Evolutionary conservation across 1,140 invertebrate genomes (phyloP), one percentile per base, ranked within the genome.

Genomic region (Bombus difficillimus): DNA sequence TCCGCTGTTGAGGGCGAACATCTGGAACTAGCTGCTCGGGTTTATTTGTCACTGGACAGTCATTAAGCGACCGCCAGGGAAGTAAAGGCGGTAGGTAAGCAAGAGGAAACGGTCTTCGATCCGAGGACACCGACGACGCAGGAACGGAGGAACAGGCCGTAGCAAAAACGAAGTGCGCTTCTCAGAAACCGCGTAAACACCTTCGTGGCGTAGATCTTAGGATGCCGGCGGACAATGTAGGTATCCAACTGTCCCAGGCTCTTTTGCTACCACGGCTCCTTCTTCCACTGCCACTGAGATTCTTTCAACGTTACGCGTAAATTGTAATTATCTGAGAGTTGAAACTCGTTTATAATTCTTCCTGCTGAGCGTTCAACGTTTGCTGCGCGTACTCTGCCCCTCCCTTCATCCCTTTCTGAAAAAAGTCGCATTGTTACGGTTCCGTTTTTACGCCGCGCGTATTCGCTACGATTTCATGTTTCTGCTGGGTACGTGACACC

Each of bases 11-110:
- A 89, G 83, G 86, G 88, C 83, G 84, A 86, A 90, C 83, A 92
- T 85, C 83, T 84, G 86, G 85, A 87, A 86, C 68, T 86, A 64
- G 85, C 81, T 81, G 85, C 73, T 79, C 85, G 80, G 86, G 89
- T 92, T 91, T 92, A 92, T 92, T 92, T 92, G 90, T 92, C 90
- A 93, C 87, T 90, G 92, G 87, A 85, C 72, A 87, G 86, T 91
- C 91, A 92, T 92, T 92, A 92, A 89, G 86, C 72, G 85, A 83
- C 82, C 86, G 88, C 83, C 81, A 76, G 81, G 72, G 43, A 83
- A 74, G 81, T 72, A 83, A 90, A 81, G 87, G 81, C 81, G 87
- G 76, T 88, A 88, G 89, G 78, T 88, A 78, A 83, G 89, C 74
- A 90, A 88, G 83, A 88, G 87, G 74, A 86, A 83, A 91, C 79